These are phyloP conservation scores for Habrosyne pyritoides DNA, from an alignment of 2,888 invertebrate species.

Conservation along the genomic window DNA sequence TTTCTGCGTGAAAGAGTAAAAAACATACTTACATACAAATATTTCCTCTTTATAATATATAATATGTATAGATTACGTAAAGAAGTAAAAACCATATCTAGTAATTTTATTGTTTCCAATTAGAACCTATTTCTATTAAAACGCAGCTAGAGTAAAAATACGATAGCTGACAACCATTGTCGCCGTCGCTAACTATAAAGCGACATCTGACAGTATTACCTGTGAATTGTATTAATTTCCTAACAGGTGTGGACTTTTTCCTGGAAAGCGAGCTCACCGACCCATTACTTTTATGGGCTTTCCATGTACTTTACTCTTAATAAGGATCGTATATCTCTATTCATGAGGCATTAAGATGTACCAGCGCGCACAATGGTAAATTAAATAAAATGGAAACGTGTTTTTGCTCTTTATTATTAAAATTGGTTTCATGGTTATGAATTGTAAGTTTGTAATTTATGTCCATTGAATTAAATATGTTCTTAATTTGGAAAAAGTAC, in stretches of 20 bases:
- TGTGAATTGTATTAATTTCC: slow-evolving; percentile 27
- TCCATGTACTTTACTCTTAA: slow-evolving; percentile 48
- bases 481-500: no score
- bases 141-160: no score
- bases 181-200: slow-evolving; percentile 11
- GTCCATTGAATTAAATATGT: no score
- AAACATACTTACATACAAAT: no score
- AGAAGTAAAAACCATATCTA: no score
- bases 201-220: slow-evolving; percentile 11
- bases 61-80: no score
- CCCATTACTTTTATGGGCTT: slow-evolving; percentile 56
- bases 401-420: not conserved
- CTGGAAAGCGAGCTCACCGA: slow-evolving; percentile 26
- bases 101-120: no score
- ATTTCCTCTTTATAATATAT: no score
- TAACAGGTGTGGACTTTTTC: slow-evolving; percentile 38
- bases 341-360: slow-evolving; percentile 22
- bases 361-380: not conserved
- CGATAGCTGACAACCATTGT: not conserved
- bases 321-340: slow-evolving; percentile 50
- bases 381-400: not conserved
- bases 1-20: no score
- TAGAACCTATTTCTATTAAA: no score
- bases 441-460: no score
- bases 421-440: no score